Evolutionary conservation across 2,113 vertebrate species (phyloP).

Genomic region (Notiomystis cincta): DNA sequence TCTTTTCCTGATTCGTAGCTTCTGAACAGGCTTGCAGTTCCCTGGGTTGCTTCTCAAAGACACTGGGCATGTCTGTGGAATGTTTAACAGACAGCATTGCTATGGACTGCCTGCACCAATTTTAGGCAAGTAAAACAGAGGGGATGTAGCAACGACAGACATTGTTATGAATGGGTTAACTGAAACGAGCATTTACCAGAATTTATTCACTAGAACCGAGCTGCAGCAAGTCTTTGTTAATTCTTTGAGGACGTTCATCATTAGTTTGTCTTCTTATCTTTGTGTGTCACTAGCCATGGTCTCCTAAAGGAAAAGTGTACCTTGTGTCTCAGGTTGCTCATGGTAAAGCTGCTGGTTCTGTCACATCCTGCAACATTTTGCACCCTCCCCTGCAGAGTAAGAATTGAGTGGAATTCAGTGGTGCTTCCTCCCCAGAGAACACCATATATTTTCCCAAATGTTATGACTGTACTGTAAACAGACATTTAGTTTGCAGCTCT

Average conservation of each 20-base stretch:
- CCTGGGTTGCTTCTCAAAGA: not conserved
- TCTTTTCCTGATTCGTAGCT: fast-evolving
- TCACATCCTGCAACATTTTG: not conserved
- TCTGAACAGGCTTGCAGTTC: not conserved
- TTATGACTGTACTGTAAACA: not conserved
- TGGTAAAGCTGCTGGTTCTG: not conserved
- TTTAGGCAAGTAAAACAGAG: not conserved
- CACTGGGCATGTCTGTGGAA: not conserved
- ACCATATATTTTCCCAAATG: not conserved
- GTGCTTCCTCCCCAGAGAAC: not conserved
- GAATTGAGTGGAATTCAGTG: not conserved
- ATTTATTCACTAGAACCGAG: not conserved
- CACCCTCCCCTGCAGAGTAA: not conserved
- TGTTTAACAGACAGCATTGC: not conserved
- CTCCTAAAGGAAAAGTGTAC: not conserved
- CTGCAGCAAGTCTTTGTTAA: not conserved
- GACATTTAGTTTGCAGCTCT: not conserved
- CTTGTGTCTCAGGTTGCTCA: not conserved
- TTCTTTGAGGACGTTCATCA: not conserved
- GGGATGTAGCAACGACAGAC: not conserved
- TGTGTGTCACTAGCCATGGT: not conserved
- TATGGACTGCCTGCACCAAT: not conserved
- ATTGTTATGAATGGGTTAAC: not conserved
- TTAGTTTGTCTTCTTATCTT: not conserved
- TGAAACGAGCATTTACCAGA: not conserved